Percentiles rank a stretch among this genome's conserved stretches.
phyloP scores from a whole-genome alignment of 2,797 vertebrate genomes.

The Tympanoctomys barrerae region DNA sequence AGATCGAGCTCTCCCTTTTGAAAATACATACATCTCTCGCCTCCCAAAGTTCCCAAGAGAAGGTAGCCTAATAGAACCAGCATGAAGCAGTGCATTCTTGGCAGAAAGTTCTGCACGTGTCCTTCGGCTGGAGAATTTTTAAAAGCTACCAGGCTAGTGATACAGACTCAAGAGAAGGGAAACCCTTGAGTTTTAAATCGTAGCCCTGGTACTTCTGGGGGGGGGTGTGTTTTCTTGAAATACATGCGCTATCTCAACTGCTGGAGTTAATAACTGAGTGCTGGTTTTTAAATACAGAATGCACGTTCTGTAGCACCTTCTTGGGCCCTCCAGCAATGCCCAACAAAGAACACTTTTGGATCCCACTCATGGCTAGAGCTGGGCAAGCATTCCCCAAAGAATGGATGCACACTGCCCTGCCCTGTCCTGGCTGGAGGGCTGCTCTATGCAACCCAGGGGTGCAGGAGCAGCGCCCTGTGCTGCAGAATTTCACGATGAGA shows the following conservation, averaged over 20 bases:
- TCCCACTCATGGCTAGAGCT: not conserved
- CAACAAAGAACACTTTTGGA: not conserved
- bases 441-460: not conserved
- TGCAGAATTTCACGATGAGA: conserved; percentile 37
- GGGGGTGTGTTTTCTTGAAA: not conserved
- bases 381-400: not conserved
- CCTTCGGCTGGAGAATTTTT: not conserved
- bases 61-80: not conserved
- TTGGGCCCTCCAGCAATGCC: not conserved
- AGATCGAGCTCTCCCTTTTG: not conserved
- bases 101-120: not conserved
- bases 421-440: not conserved
- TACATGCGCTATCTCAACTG: not conserved
- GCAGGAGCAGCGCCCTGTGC: not conserved
- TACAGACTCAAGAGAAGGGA: conserved; percentile 24
- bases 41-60: not conserved
- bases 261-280: not conserved
- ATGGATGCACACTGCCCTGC: not conserved
- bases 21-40: not conserved
- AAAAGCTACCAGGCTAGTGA: not conserved
- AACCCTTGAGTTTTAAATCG: conserved; percentile 41
- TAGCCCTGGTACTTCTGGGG: not conserved
- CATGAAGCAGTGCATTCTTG: not conserved
- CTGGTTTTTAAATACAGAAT: conserved; percentile 1
- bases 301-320: not conserved